phyloP scores from a whole-genome alignment of 2,888 invertebrate species.

The Hirtodrosophila histrioides region DNA sequence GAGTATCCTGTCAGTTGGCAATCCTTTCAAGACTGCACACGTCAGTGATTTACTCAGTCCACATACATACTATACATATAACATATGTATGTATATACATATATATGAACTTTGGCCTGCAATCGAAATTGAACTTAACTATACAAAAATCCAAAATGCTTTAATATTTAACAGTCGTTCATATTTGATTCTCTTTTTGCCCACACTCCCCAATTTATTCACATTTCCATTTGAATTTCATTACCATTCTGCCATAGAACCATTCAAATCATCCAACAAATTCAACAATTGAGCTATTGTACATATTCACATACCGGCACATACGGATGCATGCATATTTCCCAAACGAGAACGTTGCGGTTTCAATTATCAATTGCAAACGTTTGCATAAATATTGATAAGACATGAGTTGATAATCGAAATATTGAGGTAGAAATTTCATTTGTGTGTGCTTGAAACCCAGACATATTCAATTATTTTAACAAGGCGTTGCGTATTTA shows the following conservation, averaged over 20 bases:
- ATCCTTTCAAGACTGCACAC: slow-evolving; percentile 32
- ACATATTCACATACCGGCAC: neutral
- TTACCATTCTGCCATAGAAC: slow-evolving; percentile 20
- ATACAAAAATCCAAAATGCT: slow-evolving; percentile 7
- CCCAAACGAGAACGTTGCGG: neutral
- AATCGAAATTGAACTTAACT: too few species aligned
- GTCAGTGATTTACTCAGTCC: slow-evolving; percentile 35
- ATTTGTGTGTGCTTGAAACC: neutral
- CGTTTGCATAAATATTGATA: slow-evolving; percentile 27
- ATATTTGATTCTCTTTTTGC: too few species aligned
- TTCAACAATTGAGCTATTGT: neutral
- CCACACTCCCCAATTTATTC: slow-evolving; percentile 4
- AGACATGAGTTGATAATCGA: slow-evolving; percentile 13
- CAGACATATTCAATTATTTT: neutral
- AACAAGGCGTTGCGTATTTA: neutral
- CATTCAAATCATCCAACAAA: neutral
- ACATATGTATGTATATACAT: neutral
- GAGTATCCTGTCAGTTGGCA: slow-evolving; percentile 34
- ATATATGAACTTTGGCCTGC: too few species aligned
- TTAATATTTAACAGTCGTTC: slow-evolving; percentile 8
- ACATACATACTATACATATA: neutral
- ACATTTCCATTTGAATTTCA: slow-evolving; percentile 19
- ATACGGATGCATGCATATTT: neutral
- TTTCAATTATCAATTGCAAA: slow-evolving; percentile 42
- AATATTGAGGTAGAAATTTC: neutral